Percentiles rank a stretch among this genome's conserved stretches.
Conservation (phyloP, 2,113 vertebrate species). For the Galbula dea region DNA sequence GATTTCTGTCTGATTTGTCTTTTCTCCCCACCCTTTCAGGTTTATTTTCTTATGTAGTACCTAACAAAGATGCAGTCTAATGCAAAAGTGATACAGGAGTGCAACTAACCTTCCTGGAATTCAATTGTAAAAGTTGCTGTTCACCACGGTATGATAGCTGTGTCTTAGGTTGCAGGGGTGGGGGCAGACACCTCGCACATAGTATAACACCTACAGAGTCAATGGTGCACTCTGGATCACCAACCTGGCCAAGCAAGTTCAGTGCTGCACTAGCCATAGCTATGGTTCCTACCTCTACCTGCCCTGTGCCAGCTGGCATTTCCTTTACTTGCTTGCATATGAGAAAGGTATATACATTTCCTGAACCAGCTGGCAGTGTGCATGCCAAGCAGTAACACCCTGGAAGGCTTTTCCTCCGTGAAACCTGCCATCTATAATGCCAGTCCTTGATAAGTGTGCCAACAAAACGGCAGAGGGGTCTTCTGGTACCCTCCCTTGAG, state of each 20-base stretch:
- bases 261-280: not conserved
- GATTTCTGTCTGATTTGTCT: constrained; percentile 47
- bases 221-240: rapidly evolving
- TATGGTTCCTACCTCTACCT: not conserved
- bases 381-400: not conserved
- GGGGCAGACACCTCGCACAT: not conserved
- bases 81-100: constrained; percentile 51
- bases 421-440: constrained; percentile 9
- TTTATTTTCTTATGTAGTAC: constrained; percentile 67
- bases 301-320: not conserved
- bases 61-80: constrained; percentile 63
- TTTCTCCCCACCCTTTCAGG: constrained; percentile 14
- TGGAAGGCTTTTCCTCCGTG: not conserved
- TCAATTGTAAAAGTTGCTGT: constrained; percentile 24
- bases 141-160: not conserved
- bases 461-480: constrained; percentile 32
- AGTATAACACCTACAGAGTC: not conserved
- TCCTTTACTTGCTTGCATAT: not conserved
- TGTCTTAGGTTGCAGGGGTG: not conserved
- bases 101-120: constrained; percentile 9
- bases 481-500: constrained; percentile 56
- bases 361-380: constrained; percentile 23
- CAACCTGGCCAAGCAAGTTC: not conserved
- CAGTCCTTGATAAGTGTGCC: constrained; percentile 30
- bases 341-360: not conserved